A percentile compares a stretch with the other conserved stretches of the same genome.
These are phyloP conservation scores for Macropis europaea DNA, from an alignment of 2,888 invertebrate genomes.

Conservation along the genomic window DNA sequence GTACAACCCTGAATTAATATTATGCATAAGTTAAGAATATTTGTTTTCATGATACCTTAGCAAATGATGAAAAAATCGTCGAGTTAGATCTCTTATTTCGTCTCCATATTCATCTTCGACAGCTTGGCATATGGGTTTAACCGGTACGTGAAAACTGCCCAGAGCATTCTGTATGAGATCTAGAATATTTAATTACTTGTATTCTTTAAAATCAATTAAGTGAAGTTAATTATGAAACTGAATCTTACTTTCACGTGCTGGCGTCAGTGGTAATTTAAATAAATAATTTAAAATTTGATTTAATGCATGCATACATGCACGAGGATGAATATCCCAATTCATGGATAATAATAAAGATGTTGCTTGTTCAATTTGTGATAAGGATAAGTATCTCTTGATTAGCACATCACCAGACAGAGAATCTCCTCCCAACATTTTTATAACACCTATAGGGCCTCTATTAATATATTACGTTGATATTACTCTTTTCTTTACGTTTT, in stretches of 20 bases:
- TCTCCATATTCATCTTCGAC: conserved; percentile 88
- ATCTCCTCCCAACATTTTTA: conserved; percentile 82
- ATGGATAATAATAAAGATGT: conserved; percentile 85
- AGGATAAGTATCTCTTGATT: conserved; percentile 84
- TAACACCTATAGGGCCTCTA: conserved; percentile 83
- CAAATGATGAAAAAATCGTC: conserved; percentile 93
- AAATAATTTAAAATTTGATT: conserved; percentile 87
- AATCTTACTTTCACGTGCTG: conserved; percentile 82
- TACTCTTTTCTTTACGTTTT: background rate
- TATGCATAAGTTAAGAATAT: background rate
- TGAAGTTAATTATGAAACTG: background rate
- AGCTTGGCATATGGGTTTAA: conserved; percentile 84
- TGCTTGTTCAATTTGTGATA: conserved; percentile 85
- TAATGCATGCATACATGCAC: conserved; percentile 87
- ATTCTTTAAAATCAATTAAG: background rate
- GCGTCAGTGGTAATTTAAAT: conserved; percentile 82
- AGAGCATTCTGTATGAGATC: conserved; percentile 86
- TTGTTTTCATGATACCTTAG: conserved; percentile 83
- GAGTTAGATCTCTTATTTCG: conserved; percentile 89
- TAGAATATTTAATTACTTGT: conserved; percentile 40
- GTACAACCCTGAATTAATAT: conserved; percentile 31
- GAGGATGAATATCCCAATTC: conserved; percentile 90
- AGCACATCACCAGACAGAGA: conserved; percentile 83
- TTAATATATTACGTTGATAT: conserved; percentile 36
- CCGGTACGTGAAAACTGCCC: conserved; percentile 89